Conservation (phyloP, 1,140 invertebrate genomes). For the Drosophila takahashii region DNA sequence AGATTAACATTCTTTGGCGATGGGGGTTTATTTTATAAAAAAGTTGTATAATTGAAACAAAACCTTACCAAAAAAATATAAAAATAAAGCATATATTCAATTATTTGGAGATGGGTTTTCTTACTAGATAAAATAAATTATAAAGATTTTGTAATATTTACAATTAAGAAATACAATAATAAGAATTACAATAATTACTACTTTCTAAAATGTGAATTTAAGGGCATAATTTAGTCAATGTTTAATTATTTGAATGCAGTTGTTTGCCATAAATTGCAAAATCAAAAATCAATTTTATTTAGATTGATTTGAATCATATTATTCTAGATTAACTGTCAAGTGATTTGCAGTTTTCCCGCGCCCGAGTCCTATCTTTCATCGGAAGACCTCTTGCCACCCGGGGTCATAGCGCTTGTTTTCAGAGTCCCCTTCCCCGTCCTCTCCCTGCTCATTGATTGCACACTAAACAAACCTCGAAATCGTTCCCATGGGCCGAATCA, state of each 20-base stretch:
- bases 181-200: too few species aligned
- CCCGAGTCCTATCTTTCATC: neutral
- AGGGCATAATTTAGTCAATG: too few species aligned
- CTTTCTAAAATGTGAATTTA: too few species aligned
- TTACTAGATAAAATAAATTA: too few species aligned
- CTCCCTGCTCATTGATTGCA: conserved; percentile 22
- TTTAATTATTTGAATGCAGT: neutral
- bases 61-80: too few species aligned
- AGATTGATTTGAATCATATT: neutral
- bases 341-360: conserved; percentile 7
- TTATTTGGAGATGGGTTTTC: conserved; percentile 21
- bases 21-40: too few species aligned
- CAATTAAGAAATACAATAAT: too few species aligned
- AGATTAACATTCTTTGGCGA: too few species aligned
- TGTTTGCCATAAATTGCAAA: neutral
- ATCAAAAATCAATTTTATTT: neutral
- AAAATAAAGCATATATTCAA: too few species aligned
- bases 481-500: conserved; percentile 53
- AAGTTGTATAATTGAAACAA: too few species aligned
- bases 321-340: neutral
- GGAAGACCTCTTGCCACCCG: conserved; percentile 15
- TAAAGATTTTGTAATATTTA: too few species aligned
- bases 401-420: conserved; percentile 2
- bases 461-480: conserved; percentile 60
- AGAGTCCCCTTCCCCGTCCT: neutral